Percentiles rank a stretch among this genome's conserved stretches.
Conservation (phyloP, 2,797 vertebrate genomes). For the Micromesistius poutassou region DNA sequence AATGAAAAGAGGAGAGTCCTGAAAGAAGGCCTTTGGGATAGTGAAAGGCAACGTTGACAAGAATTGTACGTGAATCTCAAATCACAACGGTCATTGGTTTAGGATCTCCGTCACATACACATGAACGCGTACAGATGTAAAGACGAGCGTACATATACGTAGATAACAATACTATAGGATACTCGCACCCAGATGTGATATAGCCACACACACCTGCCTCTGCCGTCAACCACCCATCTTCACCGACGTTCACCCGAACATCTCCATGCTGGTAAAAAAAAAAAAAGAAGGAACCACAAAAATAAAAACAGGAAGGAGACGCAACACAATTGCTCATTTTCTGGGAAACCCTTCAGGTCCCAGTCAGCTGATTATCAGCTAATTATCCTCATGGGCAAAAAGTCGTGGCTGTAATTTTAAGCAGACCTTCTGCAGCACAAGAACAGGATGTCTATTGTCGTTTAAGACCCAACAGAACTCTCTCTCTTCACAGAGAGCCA, state of each 20-base stretch:
- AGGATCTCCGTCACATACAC: background rate
- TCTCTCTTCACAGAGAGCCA: conserved; percentile 5
- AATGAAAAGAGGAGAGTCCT: too few species aligned
- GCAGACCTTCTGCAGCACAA: conserved; percentile 53
- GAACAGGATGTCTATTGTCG: conserved; percentile 56
- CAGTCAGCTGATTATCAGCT: conserved; percentile 40
- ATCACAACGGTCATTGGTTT: background rate
- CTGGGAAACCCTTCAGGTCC: conserved; percentile 33
- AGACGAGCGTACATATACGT: background rate
- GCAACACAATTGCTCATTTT: conserved; percentile 2
- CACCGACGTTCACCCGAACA: too few species aligned
- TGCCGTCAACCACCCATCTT: background rate
- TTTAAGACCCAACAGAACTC: conserved; percentile 25
- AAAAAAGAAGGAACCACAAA: background rate
- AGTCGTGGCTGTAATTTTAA: conserved; percentile 57
- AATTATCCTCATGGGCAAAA: conserved; percentile 43
- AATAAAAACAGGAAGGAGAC: background rate
- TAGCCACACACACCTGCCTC: background rate
- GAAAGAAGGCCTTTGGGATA: too few species aligned
- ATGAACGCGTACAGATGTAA: background rate
- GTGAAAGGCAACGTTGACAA: too few species aligned
- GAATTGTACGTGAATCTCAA: too few species aligned
- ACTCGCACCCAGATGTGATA: too few species aligned
- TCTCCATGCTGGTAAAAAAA: too few species aligned
- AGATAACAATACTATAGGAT: too few species aligned